A percentile compares a stretch with the other conserved stretches of the same genome.
Evolutionary conservation across 2,888 invertebrate species (phyloP).

Genomic region (Athalia circularis): DNA sequence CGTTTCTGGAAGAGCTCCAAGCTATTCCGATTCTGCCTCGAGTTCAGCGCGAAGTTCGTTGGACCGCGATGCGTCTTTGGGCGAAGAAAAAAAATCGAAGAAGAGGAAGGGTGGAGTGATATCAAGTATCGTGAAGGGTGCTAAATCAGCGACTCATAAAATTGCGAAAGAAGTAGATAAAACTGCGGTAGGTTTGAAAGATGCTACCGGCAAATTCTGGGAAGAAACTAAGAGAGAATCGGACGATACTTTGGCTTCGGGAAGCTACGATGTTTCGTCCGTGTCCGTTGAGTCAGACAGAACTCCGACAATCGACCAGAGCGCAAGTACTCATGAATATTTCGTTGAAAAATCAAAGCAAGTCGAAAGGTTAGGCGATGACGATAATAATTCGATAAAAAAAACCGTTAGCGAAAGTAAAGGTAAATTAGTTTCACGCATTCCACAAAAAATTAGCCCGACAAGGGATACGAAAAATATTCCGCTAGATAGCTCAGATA

Average conservation of each 20-base stretch:
- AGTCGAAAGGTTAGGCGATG: constrained; percentile 47
- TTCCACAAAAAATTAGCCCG: constrained; percentile 65
- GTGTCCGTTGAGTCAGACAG: constrained; percentile 51
- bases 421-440: constrained; percentile 58
- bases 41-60: constrained; percentile 51
- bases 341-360: constrained; percentile 24
- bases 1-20: background rate
- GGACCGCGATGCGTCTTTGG: constrained; percentile 51
- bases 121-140: constrained; percentile 61
- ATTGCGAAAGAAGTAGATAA: constrained; percentile 60
- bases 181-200: constrained; percentile 58
- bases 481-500: constrained; percentile 53
- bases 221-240: constrained; percentile 60
- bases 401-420: constrained; percentile 43
- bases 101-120: constrained; percentile 59
- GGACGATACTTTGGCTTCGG: constrained; percentile 58
- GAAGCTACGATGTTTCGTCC: constrained; percentile 63
- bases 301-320: constrained; percentile 50
- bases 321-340: constrained; percentile 44
- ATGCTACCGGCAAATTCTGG: constrained; percentile 57
- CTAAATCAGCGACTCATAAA: constrained; percentile 59
- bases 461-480: constrained; percentile 53
- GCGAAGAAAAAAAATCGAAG: constrained; percentile 55
- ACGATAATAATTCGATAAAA: constrained; percentile 47
- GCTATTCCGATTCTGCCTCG: constrained; percentile 46